Percentiles rank a stretch among this genome's conserved stretches.
These are phyloP conservation scores for Struthio camelus DNA, from an alignment of 2,113 vertebrate genomes.

Conservation along the genomic window DNA sequence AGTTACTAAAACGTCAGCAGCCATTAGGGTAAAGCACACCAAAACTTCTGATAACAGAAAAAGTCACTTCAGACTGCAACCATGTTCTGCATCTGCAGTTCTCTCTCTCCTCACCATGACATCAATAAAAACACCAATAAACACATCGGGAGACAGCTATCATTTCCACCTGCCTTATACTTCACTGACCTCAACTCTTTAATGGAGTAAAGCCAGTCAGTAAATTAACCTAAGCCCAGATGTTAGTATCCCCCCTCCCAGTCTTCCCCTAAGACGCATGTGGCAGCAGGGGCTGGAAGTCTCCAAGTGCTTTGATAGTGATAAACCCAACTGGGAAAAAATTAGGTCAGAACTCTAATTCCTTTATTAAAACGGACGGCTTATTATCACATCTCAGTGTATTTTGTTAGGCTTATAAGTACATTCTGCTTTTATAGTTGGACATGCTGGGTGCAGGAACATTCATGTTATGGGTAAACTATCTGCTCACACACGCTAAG, in stretches of 20 bases:
- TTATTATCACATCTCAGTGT: neutral
- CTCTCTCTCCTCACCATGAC: neutral
- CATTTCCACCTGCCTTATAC: neutral
- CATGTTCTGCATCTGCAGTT: neutral
- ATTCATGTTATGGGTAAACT: neutral
- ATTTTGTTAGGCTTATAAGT: neutral
- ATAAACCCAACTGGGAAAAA: constrained; percentile 6
- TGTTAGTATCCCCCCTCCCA: neutral
- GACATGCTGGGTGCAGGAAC: neutral
- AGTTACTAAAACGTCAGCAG: neutral
- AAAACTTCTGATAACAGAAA: neutral
- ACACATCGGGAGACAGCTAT: neutral
- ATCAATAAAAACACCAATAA: constrained; percentile 10
- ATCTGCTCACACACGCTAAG: neutral
- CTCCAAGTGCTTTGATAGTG: neutral
- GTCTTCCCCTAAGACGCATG: neutral
- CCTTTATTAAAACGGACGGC: constrained; percentile 15
- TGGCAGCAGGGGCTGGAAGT: neutral
- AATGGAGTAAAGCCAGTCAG: constrained; percentile 32
- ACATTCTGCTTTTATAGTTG: neutral
- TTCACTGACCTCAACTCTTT: neutral
- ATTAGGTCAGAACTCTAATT: constrained; percentile 60
- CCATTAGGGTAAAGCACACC: neutral
- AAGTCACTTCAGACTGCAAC: neutral
- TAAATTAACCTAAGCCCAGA: neutral